A percentile compares a stretch with the other conserved stretches of the same genome.
These are phyloP conservation scores for Diadema setosum DNA, from an alignment of 35 echinoderm and acorn worm species.

Conservation along the genomic window DNA sequence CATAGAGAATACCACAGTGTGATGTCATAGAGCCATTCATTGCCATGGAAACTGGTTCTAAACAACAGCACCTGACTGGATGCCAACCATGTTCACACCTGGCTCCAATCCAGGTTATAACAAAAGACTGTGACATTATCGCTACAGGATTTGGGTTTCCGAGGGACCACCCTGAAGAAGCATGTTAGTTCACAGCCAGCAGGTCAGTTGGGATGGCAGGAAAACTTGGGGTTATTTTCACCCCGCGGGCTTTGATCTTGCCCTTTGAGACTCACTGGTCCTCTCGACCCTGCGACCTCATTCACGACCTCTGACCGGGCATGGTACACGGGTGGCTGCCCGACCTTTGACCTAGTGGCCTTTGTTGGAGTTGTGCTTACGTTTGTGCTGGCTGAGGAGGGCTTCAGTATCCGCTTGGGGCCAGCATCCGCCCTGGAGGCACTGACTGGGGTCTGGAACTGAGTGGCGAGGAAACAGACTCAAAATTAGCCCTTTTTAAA, in stretches of 20 bases:
- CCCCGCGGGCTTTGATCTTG: neutral
- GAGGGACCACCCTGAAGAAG: neutral
- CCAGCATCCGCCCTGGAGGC: neutral
- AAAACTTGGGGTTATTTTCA: too few species aligned
- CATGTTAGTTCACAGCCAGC: neutral
- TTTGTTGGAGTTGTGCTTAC: constrained; percentile 13
- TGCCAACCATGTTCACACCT: too few species aligned
- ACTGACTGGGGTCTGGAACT: neutral
- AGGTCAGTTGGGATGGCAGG: neutral
- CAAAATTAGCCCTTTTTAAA: neutral
- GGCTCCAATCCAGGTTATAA: too few species aligned
- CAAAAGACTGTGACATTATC: too few species aligned
- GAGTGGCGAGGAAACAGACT: neutral
- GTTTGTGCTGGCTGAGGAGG: neutral
- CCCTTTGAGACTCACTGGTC: neutral
- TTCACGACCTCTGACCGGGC: neutral
- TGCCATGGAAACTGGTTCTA: too few species aligned
- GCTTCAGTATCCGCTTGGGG: constrained; percentile 29
- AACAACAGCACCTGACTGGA: too few species aligned
- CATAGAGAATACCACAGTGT: too few species aligned
- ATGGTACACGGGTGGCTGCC: neutral
- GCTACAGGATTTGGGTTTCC: neutral
- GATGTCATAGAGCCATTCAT: neutral
- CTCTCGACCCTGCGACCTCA: neutral
- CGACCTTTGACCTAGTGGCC: neutral